Base-by-base conservation (phyloP, 2,888 invertebrate genomes). In the Ferrisia virgata region DNA sequence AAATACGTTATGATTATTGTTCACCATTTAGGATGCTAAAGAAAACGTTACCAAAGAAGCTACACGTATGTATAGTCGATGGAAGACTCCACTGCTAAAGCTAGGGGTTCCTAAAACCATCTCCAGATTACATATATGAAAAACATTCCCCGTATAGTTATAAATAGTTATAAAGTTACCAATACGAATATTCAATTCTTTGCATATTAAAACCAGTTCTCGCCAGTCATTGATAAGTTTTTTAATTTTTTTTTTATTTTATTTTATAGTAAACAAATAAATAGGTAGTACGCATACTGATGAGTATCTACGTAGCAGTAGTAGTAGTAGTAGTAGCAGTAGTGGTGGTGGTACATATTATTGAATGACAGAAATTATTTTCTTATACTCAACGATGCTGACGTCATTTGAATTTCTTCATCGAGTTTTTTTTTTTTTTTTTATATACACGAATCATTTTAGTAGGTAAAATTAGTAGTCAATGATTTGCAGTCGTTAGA, bases 1-100 rank as follows among this genome's bases (percentile, higher is more conserved):
- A 72, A 72, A 72, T 72, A 72, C 72, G 72, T 72, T 72, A 72
- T 33, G 72, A 72, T 72, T 33, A 36, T 72, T 72, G 72, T 31
- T 72, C 72, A 5, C n/a, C 72, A 33, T 72, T 72, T 72, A 36
- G 33, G 72, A 72, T 72, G 33, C 72, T 33, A 72, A 72, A 72
- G 33, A 64, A 64, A 64, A 64, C 58, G 58, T 64, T 72, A 33
- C 31, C 33, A 72, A 72, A 72, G 72, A 72, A 72, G 72, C 72
- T 72, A n/a, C n/a, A n/a, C n/a, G n/a, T n/a, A n/a, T n/a, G n/a
- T n/a, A n/a, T n/a, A 18, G 72, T 33, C 72, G 72, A 18, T 72
- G 72, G 33, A 72, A 72, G 72, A 72, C 72, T 72, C 36, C 31
- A 15, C 1, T 6, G 72, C 33, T 72, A n/a, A 36, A n/a, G 3